Base-by-base conservation (phyloP, 2,888 invertebrate genomes). In the Saturnia japonica region DNA sequence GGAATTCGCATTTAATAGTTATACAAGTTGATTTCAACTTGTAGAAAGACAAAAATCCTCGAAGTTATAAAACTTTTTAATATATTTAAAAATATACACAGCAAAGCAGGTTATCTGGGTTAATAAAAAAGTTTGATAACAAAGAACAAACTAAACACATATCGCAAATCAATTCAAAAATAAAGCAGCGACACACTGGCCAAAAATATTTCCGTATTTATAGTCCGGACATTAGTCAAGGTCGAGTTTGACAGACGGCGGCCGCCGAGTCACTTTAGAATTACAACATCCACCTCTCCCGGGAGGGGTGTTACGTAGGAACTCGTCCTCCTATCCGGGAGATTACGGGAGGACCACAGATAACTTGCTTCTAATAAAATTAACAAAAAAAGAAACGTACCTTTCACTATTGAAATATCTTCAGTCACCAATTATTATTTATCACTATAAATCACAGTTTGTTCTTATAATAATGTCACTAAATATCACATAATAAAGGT, bases 381-480 rank as follows among this genome's bases (percentile, higher is more conserved):
- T 79, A 77, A 70, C 75, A 80, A 80, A 81, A 82, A 82, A 82
- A 81, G 79, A 82, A 81, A 82, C 71, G 79, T 88, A 94, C 93
- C 94, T 93, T 86, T 85, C 83, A 86, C 85, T 88, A 88, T 89
- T 86, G 88, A 88, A 90, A 88, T 79, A 87, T 85, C 87, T 89
- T 88, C 87, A 85, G 84, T 86, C 90, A 88, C 90, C 92, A 89
- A 87, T 85, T 86, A 87, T 85, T 86, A 86, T 93, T 94, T 94
- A 94, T 94, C 91, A 90, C 88, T 87, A 84, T 88, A 91, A 91
- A 94, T 94, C 94, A 94, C 94, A 94, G 94, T 93, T 93, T 88
- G 92, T 91, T 93, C 88, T 84, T 93, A 92, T 87, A 89, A 85
- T 77, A 91, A 88, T 88, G 93, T 93, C 94, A 93, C 91, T 91